These are phyloP conservation scores for Orycteropus afer DNA, from an alignment of 2,113 vertebrate genomes.

Conservation along the genomic window DNA sequence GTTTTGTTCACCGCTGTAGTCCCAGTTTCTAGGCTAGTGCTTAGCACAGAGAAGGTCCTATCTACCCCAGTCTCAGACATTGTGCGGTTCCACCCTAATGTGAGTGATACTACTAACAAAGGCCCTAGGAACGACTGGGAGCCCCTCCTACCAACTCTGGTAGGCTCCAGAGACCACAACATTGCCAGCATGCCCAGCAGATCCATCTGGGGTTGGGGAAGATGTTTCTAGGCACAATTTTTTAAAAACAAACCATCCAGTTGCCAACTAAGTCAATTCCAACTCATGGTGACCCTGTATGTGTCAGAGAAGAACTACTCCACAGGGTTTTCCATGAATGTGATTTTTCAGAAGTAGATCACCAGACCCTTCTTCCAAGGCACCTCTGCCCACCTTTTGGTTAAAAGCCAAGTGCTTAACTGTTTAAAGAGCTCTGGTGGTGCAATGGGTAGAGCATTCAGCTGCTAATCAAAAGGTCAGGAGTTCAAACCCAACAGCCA, in stretches of 20 bases:
- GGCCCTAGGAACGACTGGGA: background rate
- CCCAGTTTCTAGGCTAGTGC: background rate
- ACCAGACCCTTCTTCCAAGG: background rate
- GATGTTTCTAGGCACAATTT: background rate
- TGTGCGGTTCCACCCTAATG: background rate
- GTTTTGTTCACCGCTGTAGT: background rate
- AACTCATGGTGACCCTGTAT: background rate
- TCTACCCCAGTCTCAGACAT: background rate
- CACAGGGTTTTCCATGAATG: background rate
- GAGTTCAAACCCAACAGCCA: no score
- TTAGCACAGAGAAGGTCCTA: background rate
- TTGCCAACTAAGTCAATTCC: background rate
- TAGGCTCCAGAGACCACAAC: background rate
- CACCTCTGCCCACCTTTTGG: background rate
- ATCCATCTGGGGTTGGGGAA: background rate
- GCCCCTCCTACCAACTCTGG: background rate
- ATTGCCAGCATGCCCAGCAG: background rate
- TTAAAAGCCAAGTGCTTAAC: background rate
- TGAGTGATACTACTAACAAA: background rate
- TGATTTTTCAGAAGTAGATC: background rate
- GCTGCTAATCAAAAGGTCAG: no score
- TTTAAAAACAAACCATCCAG: background rate
- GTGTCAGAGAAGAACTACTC: background rate
- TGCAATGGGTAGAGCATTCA: no score
- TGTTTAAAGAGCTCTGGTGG: no score